Evolutionary conservation across 2,888 invertebrate genomes (phyloP), one percentile per base, ranked within the genome.

Genomic region (Sinhomidia bicolor): DNA sequence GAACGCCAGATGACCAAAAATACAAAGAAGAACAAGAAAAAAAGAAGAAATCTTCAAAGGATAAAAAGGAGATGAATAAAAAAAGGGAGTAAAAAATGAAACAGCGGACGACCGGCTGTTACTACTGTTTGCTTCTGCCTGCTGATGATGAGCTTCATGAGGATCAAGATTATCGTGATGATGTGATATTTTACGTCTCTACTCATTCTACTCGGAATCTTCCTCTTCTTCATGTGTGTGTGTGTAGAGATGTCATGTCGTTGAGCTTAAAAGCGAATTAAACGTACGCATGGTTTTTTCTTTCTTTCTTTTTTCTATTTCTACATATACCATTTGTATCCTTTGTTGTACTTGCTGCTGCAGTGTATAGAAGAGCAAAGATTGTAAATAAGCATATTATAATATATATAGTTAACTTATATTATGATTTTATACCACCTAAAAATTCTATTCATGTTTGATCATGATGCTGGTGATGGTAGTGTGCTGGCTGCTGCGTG

Each of bases 31-130:
- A 26, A 76, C 26, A 14, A n/a, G n/a, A n/a, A n/a, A n/a, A n/a
- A n/a, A n/a, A n/a, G n/a, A n/a, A n/a, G n/a, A n/a, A n/a, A n/a
- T n/a, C n/a, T n/a, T n/a, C n/a, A n/a, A n/a, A 47, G 74, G 47
- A 51, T 76, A 78, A 76, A 29, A 29, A n/a, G 47, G 29, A 36
- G 60, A 60, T 60, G 80, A 80, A 80, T 60, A 80, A 81, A 81
- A 80, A 62, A 65, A 36, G 60, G 41, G 41, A 79, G 57, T 41
- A 79, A 60, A 57, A 79, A 79, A 79, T 79, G 79, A 79, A 79
- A 79, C 41, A 76, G 79, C 57, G 57, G 57, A 65, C 65, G 47
- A 81, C 44, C 44, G 81, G 81, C 62, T 80, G 80, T 80, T 80
- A 80, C 78, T 78, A 78, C 78, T 78, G 78, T 78, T 65, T 65